Percentiles rank a stretch among this genome's conserved stretches.
Conservation (phyloP, 2,797 vertebrate species). For the Schizopygopsis malacanthus region DNA sequence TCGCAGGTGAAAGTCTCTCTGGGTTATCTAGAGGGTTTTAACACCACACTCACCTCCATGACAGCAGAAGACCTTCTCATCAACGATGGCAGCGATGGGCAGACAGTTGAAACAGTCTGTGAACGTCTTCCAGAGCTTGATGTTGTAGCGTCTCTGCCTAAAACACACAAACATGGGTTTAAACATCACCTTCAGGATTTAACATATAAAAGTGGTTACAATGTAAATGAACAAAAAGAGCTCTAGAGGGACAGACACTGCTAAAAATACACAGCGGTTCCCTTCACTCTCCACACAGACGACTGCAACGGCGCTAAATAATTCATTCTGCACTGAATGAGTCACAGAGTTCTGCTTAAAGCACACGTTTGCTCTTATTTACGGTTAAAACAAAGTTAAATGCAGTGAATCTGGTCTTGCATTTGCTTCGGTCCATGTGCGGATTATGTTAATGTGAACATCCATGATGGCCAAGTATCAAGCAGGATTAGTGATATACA, state of each 20-base stretch:
- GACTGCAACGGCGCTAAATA: slow-evolving; percentile 1
- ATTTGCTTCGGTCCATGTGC: slow-evolving; percentile 5
- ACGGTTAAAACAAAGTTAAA: background rate
- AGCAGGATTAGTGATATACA: slow-evolving; percentile 25
- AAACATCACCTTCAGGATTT: background rate
- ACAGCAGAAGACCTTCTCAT: slow-evolving; percentile 23
- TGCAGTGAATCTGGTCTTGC: background rate
- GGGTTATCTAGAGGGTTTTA: slow-evolving; percentile 88
- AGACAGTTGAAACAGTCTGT: slow-evolving; percentile 11
- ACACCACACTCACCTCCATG: slow-evolving; percentile 1
- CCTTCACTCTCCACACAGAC: slow-evolving; percentile 3
- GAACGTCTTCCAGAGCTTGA: slow-evolving; percentile 29
- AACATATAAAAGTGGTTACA: background rate
- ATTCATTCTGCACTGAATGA: background rate
- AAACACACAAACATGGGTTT: background rate
- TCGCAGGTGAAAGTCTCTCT: slow-evolving; percentile 86
- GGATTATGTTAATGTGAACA: background rate
- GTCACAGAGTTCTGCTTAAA: background rate
- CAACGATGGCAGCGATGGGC: background rate
- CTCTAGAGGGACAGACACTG: slow-evolving; percentile 19
- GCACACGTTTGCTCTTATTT: background rate
- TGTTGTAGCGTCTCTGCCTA: slow-evolving; percentile 93
- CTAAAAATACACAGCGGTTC: slow-evolving; percentile 51
- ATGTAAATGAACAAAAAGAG: slow-evolving; percentile 31
- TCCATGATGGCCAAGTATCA: background rate